Percentiles rank a stretch among this genome's conserved stretches.
Evolutionary conservation across 1,140 invertebrate genomes (phyloP).

Genomic region (Heliothis virescens): DNA sequence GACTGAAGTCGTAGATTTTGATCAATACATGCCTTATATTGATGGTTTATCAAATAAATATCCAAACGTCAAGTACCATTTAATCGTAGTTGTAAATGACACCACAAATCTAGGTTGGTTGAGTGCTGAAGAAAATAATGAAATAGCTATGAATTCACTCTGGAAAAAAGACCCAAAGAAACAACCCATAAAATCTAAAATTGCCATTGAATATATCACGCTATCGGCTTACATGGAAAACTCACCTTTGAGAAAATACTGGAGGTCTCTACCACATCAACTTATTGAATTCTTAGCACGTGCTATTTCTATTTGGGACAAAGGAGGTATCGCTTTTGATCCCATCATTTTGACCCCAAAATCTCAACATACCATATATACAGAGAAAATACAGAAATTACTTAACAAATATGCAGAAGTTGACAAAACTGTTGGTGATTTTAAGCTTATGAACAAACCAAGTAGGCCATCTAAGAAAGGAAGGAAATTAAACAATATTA

Average conservation of each 20-base stretch:
- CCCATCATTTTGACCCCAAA: constrained; percentile 69
- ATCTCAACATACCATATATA: constrained; percentile 61
- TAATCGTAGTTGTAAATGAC: constrained; percentile 70
- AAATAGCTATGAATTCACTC: constrained; percentile 67
- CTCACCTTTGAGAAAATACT: constrained; percentile 70
- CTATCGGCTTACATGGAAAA: constrained; percentile 66
- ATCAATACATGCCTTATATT: constrained; percentile 66
- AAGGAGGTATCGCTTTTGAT: constrained; percentile 76
- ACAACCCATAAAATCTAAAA: constrained; percentile 51
- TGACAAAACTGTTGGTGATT: not conserved
- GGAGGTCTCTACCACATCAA: constrained; percentile 65
- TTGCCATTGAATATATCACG: constrained; percentile 62
- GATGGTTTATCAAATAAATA: constrained; percentile 65
- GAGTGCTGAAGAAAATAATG: constrained; percentile 70
- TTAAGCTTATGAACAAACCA: not conserved
- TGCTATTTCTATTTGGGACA: constrained; percentile 77
- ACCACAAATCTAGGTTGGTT: constrained; percentile 54
- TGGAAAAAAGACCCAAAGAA: constrained; percentile 57
- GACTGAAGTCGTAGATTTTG: constrained; percentile 58
- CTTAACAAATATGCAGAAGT: constrained; percentile 54
- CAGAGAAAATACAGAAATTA: constrained; percentile 68
- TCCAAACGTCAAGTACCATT: constrained; percentile 66
- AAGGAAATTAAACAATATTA: constrained; percentile 76
- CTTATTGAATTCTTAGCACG: constrained; percentile 73
- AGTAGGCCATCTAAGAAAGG: not conserved